Percentiles rank a stretch among this genome's conserved stretches.
These are phyloP conservation scores for Ploceus nigricollis DNA, from an alignment of 2,113 vertebrate species.

Conservation along the genomic window DNA sequence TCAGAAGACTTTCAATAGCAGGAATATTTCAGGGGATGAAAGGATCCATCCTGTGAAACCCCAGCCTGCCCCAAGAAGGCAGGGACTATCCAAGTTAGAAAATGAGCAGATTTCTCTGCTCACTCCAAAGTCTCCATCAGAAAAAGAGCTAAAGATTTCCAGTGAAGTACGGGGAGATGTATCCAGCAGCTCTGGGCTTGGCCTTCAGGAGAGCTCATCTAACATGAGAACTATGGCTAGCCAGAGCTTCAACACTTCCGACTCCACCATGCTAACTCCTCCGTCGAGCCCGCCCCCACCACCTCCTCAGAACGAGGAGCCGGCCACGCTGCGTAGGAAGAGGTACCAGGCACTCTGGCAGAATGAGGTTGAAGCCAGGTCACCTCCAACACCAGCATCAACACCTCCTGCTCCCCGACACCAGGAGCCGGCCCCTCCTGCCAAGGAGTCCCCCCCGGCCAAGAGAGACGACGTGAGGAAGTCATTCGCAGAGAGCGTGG, in stretches of 20 bases:
- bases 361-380: slow-evolving; percentile 60
- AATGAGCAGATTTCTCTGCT: slow-evolving; percentile 74
- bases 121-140: slow-evolving; percentile 76
- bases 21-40: slow-evolving; percentile 70
- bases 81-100: slow-evolving; percentile 78
- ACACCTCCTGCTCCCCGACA: background rate
- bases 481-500: slow-evolving; percentile 93
- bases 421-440: slow-evolving; percentile 13
- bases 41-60: slow-evolving; percentile 68
- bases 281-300: slow-evolving; percentile 94
- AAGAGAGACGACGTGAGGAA: slow-evolving; percentile 76
- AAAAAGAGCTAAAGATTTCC: slow-evolving; percentile 71
- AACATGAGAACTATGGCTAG: slow-evolving; percentile 83
- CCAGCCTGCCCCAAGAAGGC: slow-evolving; percentile 74
- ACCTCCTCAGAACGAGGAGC: slow-evolving; percentile 88
- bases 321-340: slow-evolving; percentile 81
- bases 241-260: slow-evolving; percentile 88
- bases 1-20: slow-evolving; percentile 65
- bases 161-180: slow-evolving; percentile 78
- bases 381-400: slow-evolving; percentile 35
- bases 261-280: slow-evolving; percentile 93
- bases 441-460: slow-evolving; percentile 68
- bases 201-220: slow-evolving; percentile 85
- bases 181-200: slow-evolving; percentile 90
- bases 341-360: slow-evolving; percentile 76